Evolutionary conservation across 2,888 invertebrate species (phyloP), one percentile per base, ranked within the genome.

Genomic region (Eilema caniola): DNA sequence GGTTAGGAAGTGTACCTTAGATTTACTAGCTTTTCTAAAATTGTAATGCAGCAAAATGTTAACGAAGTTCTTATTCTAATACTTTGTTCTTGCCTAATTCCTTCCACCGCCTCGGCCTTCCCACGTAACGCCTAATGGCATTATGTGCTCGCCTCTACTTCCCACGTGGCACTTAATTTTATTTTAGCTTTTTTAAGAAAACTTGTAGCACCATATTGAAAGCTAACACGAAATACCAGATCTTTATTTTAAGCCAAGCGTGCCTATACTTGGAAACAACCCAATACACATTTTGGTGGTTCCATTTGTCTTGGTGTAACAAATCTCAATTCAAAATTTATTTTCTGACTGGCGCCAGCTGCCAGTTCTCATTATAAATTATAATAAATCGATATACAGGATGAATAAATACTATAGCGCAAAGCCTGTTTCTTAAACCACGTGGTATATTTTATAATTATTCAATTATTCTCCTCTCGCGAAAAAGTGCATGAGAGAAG

Each of bases 281-380:
- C 61, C 69, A 62, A 67, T 64, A 56, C 41, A 23, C 12, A 61
- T 25, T 66, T 66, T 66, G 53, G 61, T 65, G 65, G 67, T 72
- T 76, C 76, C 41, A 70, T 70, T 59, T 70, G 69, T 70, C 70
- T 65, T 65, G 16, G 24, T 56, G 8, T 65, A 75, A 67, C 70
- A 66, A 74, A 71, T 70, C 67, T 71, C 16, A 61, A 69, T 71
- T 53, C n/a, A 69, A 72, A 75, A 71, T 69, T 60, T 69, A 74
- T 75, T 76, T 75, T 71, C 53, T 69, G 62, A 68, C 73, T 81
- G 82, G 83, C 83, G 82, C 82, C 83, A 63, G 67, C 73, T 79
- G 75, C 83, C 72, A 73, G 83, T 83, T 81, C 62, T 69, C 62
- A 56, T 61, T 69, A 70, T 66, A 67, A 11, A 60, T 62, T 73